phyloP scores from a whole-genome alignment of 2,797 vertebrate species.

The Pogonophryne albipinna region DNA sequence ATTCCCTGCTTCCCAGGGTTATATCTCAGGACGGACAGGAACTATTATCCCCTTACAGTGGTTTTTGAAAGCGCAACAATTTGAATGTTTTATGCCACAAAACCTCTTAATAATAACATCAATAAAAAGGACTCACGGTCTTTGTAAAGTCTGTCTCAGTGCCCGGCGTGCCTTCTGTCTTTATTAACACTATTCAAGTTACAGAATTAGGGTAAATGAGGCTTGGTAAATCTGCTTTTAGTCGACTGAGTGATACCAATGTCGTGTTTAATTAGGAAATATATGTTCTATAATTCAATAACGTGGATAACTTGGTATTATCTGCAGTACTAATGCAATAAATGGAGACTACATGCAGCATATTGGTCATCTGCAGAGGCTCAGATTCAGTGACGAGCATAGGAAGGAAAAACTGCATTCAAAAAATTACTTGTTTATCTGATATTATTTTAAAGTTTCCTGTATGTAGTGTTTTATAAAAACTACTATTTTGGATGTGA shows the following conservation, averaged over 20 bases:
- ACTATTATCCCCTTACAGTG: neutral
- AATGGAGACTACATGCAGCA: neutral
- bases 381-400: too few species aligned
- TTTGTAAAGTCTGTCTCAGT: too few species aligned
- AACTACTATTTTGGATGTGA: too few species aligned
- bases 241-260: neutral
- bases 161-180: too few species aligned
- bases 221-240: neutral
- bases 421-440: too few species aligned
- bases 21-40: neutral
- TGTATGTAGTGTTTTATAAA: too few species aligned
- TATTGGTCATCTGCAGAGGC: neutral
- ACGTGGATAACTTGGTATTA: neutral
- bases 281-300: slow-evolving; percentile 1
- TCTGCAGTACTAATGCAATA: neutral
- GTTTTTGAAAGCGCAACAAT: slow-evolving; percentile 11
- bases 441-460: too few species aligned
- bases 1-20: neutral
- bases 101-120: too few species aligned
- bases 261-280: neutral
- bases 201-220: neutral
- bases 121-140: too few species aligned
- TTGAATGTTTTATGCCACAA: neutral
- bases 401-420: too few species aligned
- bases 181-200: too few species aligned